Percentiles rank a stretch among this genome's conserved stretches.
phyloP scores from a whole-genome alignment of 1,140 invertebrate genomes.

The Dendrolimus punctatus region DNA sequence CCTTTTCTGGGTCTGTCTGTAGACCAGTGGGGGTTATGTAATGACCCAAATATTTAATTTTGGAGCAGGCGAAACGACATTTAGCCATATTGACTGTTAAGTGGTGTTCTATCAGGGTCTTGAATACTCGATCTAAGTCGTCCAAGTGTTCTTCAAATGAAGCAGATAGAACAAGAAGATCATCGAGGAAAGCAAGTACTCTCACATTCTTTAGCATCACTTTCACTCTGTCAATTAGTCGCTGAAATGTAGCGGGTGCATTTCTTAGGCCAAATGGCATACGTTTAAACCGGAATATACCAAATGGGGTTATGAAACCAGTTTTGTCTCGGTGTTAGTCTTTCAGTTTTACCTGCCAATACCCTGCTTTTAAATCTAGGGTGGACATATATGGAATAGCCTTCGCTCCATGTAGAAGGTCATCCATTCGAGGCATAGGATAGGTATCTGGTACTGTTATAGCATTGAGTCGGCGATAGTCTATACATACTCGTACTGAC shows the following conservation, averaged over 20 bases:
- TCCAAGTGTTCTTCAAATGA: conserved; percentile 7
- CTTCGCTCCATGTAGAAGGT: too few relatives aligned
- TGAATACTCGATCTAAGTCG: conserved; percentile 7
- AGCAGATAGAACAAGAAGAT: conserved; percentile 16
- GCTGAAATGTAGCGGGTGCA: conserved; percentile 16
- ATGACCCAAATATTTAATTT: conserved; percentile 15
- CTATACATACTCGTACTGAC: conserved; percentile 14
- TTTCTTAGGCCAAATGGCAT: not conserved
- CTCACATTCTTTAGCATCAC: conserved; percentile 2
- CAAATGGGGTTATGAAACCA: too few relatives aligned
- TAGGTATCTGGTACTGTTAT: too few relatives aligned
- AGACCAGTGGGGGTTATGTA: conserved; percentile 9
- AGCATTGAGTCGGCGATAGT: conserved; percentile 13
- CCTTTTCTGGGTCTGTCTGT: conserved; percentile 7
- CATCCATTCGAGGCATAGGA: too few relatives aligned
- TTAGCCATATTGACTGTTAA: conserved; percentile 8
- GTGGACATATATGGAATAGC: too few relatives aligned
- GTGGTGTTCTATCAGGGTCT: conserved; percentile 7
- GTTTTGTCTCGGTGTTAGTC: too few relatives aligned
- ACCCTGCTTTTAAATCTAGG: too few relatives aligned
- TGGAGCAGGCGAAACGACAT: conserved; percentile 8
- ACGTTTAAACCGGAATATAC: too few relatives aligned
- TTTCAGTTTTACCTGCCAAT: too few relatives aligned
- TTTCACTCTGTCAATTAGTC: conserved; percentile 5
- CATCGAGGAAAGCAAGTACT: conserved; percentile 19